These are phyloP conservation scores for Stenolophus ochropezus DNA, from an alignment of 2,888 invertebrate genomes.

Conservation along the genomic window DNA sequence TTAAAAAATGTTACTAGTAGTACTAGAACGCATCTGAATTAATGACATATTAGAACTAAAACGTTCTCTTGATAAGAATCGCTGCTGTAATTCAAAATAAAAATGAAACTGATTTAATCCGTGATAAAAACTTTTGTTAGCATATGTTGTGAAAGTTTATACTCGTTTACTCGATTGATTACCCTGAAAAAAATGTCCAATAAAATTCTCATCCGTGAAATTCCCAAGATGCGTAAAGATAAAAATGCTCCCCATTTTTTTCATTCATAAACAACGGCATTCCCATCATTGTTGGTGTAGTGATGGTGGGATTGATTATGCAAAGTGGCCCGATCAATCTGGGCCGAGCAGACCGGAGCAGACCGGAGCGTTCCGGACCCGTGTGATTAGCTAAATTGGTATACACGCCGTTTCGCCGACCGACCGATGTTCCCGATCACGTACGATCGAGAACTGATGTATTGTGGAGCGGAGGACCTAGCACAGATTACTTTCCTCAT, in stretches of 20 bases:
- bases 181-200: too few species aligned
- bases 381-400: slow-evolving; percentile 57
- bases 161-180: too few species aligned
- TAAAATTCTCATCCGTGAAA: neutral
- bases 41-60: too few species aligned
- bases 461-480: neutral
- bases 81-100: too few species aligned
- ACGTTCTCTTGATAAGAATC: too few species aligned
- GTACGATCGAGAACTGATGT: slow-evolving; percentile 44
- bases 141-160: too few species aligned
- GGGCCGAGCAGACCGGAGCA: slow-evolving; percentile 16
- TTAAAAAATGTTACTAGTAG: too few species aligned
- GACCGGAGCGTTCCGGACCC: slow-evolving; percentile 25
- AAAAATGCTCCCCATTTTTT: neutral
- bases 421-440: slow-evolving; percentile 32
- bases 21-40: too few species aligned
- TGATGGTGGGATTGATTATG: slow-evolving; percentile 52
- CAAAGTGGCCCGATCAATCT: slow-evolving; percentile 58
- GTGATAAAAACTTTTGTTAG: too few species aligned
- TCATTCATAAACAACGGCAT: neutral
- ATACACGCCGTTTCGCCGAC: slow-evolving; percentile 39
- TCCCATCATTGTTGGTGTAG: neutral
- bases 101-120: too few species aligned
- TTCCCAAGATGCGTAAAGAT: neutral
- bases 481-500: neutral